Conservation (phyloP, 1,140 invertebrate genomes). For the Orius insidiosus region DNA sequence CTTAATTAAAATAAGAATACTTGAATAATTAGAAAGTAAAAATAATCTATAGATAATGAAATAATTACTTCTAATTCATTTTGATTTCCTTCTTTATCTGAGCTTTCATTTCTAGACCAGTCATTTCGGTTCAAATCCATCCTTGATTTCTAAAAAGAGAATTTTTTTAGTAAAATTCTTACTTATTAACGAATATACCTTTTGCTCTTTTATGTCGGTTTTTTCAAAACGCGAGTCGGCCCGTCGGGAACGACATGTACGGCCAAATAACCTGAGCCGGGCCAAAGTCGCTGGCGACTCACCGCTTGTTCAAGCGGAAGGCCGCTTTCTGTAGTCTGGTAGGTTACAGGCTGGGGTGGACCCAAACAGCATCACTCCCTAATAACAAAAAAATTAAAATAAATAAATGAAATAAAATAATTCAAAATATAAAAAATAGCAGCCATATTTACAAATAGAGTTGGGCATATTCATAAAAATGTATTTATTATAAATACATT, state of each 20-base stretch:
- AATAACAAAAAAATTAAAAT: constrained; percentile 16
- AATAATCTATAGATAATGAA: too few species aligned
- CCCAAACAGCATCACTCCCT: constrained; percentile 67
- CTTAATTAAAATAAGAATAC: too few species aligned
- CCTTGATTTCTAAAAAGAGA: constrained; percentile 5
- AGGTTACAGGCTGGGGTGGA: constrained; percentile 37
- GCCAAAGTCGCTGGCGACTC: constrained; percentile 59
- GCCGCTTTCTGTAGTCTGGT: constrained; percentile 28
- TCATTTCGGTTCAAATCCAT: constrained; percentile 1
- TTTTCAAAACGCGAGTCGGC: constrained; percentile 74
- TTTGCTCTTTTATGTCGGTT: constrained; percentile 53
- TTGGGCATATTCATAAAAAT: too few species aligned
- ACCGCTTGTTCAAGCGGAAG: constrained; percentile 69
- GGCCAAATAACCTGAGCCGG: constrained; percentile 76
- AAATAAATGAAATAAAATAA: too few species aligned
- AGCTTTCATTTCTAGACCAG: not conserved
- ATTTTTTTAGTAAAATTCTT: too few species aligned
- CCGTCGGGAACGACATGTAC: constrained; percentile 77
- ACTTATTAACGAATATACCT: constrained; percentile 19
- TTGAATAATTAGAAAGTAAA: too few species aligned
- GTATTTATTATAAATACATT: too few species aligned
- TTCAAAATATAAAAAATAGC: too few species aligned
- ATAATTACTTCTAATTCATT: too few species aligned
- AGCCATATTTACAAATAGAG: too few species aligned
- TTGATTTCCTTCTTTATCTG: constrained; percentile 21